Evolutionary conservation across 2,113 vertebrate species (phyloP).

Genomic region (Microcebus ravelobensis): DNA sequence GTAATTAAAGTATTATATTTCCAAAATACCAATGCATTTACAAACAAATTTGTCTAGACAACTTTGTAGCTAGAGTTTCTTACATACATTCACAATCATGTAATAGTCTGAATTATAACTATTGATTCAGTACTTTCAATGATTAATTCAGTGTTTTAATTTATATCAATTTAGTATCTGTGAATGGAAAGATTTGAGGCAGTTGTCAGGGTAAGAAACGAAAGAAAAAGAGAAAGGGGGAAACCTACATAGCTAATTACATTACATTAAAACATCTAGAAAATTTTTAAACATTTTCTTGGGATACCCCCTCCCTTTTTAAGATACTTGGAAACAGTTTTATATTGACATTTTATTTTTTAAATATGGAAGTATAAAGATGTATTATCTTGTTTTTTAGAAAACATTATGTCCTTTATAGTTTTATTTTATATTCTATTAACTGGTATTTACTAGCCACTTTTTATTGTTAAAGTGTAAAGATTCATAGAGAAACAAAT

Average conservation of each 20-base stretch:
- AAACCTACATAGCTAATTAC: constrained; percentile 26
- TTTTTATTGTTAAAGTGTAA: neutral
- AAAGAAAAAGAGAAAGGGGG: neutral
- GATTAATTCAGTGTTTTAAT: neutral
- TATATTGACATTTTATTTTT: neutral
- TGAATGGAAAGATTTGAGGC: neutral
- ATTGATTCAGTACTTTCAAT: neutral
- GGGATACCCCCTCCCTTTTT: neutral
- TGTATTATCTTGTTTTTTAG: neutral
- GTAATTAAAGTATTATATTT: neutral
- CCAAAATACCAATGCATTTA: neutral
- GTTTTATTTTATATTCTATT: neutral
- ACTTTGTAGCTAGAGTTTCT: neutral
- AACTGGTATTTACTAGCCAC: neutral
- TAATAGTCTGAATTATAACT: neutral
- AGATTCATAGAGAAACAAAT: neutral
- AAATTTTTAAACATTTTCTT: neutral
- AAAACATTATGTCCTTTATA: neutral
- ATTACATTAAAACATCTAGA: neutral
- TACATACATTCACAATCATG: neutral
- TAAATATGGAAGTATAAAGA: neutral
- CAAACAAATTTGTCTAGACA: neutral
- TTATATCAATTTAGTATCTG: neutral
- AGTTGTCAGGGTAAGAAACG: neutral
- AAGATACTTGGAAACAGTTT: neutral